Evolutionary conservation across 2,797 vertebrate species (phyloP), one percentile per base, ranked within the genome.

Genomic region (Salmo trutta): DNA sequence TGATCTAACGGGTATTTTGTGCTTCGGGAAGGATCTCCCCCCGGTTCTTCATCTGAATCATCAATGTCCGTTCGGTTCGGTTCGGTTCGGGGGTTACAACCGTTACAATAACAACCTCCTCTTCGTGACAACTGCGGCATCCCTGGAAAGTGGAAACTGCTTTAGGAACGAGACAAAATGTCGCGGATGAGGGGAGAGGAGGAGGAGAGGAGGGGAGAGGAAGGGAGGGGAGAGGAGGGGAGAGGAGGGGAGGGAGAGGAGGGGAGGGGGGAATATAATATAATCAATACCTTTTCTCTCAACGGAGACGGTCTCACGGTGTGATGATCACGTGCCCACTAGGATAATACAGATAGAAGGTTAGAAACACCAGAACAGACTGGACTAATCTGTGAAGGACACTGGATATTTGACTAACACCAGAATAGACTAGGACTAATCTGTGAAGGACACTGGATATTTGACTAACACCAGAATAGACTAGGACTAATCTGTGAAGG

Each of bases 151-250:
- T 41, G 41, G 7, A 17, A 17, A 17, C 29, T 16, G 62, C 47
- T 75, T 75, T 53, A 19, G 65, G 76, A 81, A 56, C 36, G 36
- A 73, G 65, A 77, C 81, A 83, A 77, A 67, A 81, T 74, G 79
- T 82, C 79, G 77, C 66, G 72, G 1, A 33, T n/a, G n/a, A n/a
- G n/a, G n/a, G n/a, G n/a, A n/a, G n/a, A n/a, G n/a, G n/a, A n/a
- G n/a, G n/a, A n/a, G 1, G 3, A n/a, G n/a, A n/a, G n/a, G n/a
- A n/a, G n/a, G n/a, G n/a, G n/a, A n/a, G n/a, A n/a, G n/a, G n/a
- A n/a, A n/a, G n/a, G n/a, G n/a, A n/a, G n/a, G n/a, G n/a, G n/a
- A n/a, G n/a, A n/a, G n/a, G n/a, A n/a, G n/a, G n/a, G n/a, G n/a
- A n/a, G n/a, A n/a, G n/a, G n/a, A n/a, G n/a, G n/a, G n/a, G n/a